These are phyloP conservation scores for Aphelinus certus DNA, from an alignment of 1,140 invertebrate genomes.

Conservation along the genomic window DNA sequence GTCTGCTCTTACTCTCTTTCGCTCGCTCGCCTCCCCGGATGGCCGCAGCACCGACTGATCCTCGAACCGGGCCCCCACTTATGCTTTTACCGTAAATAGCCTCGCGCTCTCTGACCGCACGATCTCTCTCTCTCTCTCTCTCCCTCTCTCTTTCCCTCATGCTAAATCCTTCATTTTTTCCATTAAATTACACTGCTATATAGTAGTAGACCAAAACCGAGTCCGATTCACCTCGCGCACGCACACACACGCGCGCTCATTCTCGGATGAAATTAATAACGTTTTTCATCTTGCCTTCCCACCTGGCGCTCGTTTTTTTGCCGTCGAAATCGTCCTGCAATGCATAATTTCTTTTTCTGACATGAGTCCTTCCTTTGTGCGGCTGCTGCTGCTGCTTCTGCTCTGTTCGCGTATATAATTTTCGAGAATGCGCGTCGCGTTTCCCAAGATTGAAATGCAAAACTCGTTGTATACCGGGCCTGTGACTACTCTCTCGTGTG, in stretches of 20 bases:
- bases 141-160: neutral
- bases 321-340: too few species aligned
- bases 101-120: too few species aligned
- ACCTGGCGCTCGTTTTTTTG: neutral
- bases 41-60: too few species aligned
- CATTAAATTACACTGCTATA: neutral
- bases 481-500: neutral
- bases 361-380: neutral
- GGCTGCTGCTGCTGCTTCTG: neutral
- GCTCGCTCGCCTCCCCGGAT: neutral
- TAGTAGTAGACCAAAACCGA: too few species aligned
- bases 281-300: neutral
- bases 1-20: constrained; percentile 38
- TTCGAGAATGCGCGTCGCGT: neutral
- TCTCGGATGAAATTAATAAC: neutral
- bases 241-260: neutral
- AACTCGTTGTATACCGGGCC: neutral
- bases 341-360: constrained; percentile 2
- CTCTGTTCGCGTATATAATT: neutral
- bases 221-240: neutral
- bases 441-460: neutral
- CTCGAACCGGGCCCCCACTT: too few species aligned
- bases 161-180: constrained; percentile 8
- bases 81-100: too few species aligned
- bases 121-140: too few species aligned